Evolutionary conservation across 2,888 invertebrate species (phyloP), one percentile per base, ranked within the genome.

Genomic region (Phorcus lineatus): DNA sequence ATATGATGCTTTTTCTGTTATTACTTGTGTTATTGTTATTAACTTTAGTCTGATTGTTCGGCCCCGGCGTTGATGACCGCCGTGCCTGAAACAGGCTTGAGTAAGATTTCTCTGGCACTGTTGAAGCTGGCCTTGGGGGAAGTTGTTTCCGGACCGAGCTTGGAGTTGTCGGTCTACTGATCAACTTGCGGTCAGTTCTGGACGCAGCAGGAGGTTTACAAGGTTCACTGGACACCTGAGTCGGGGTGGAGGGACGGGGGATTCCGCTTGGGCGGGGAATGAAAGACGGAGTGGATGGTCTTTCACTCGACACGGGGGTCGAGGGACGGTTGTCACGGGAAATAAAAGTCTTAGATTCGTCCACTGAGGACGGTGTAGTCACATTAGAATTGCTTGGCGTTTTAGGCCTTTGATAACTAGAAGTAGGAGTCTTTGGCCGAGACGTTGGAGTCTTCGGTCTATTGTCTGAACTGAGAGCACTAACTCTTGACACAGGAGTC

Each of bases 41-140:
- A 11, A 52, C 17, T 22, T 52, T 74, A n/a, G 74, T 19, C 19
- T 24, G 24, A 2, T 22, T 28, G 16, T 0, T n/a, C 13, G 89
- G 87, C 16, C 87, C 87, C 0, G 90, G 90, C 0, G 90, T 89
- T 28, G 83, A 84, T 47, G 89, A 86, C n/a, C 88, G 81, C 36
- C 87, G 85, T 24, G 86, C 82, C 28, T 85, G 83, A 79, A 86
- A 89, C 28, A 88, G 85, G 31, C 86, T 85, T 54, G 82, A 85
- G 76, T 90, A 90, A 13, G 88, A 84, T 78, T 83, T 85, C 54
- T 82, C 78, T 54, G 22, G 24, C 47, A 40, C 31, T 52, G 52
- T 31, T 31, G 70, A 22, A 54, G 47, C 40, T 76, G 70, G 53
- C n/a, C 16, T 19, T 11, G n/a, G 55, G 17, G 36, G 74, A 75